Conservation (phyloP, 2,797 vertebrate genomes). For the Anomalospiza imberbis region DNA sequence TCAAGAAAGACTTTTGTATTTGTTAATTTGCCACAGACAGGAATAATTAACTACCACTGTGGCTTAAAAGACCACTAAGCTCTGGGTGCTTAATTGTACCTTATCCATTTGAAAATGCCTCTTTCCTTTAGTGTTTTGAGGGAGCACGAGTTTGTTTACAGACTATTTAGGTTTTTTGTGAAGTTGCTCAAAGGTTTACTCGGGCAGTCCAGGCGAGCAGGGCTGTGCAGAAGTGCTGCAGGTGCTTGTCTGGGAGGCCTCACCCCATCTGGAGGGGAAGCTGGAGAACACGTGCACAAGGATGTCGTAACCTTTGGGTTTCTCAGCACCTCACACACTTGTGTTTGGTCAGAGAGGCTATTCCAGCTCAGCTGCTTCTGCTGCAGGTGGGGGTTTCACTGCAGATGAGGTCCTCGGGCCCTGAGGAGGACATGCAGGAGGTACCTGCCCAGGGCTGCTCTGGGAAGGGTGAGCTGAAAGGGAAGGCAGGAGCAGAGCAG, state of each 20-base stretch:
- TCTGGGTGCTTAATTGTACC: background rate
- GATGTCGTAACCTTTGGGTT: background rate
- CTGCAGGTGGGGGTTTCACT: background rate
- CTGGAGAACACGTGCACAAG: background rate
- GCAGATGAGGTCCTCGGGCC: background rate
- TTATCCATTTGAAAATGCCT: background rate
- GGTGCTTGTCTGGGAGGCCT: background rate
- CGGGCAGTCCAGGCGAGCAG: background rate
- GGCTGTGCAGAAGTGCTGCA: background rate
- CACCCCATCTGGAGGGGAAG: background rate
- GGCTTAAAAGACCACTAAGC: background rate
- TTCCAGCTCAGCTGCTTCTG: background rate
- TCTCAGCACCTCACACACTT: fast-evolving
- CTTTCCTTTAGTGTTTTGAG: background rate
- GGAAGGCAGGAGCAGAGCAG: background rate
- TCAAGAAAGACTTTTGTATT: background rate
- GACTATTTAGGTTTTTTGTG: background rate
- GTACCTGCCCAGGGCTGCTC: background rate
- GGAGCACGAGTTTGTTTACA: background rate
- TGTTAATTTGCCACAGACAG: background rate
- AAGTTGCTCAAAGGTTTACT: background rate
- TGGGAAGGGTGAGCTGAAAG: background rate
- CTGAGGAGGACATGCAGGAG: fast-evolving
- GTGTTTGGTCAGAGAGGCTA: background rate
- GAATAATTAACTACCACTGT: background rate